These are phyloP conservation scores for Odontesthes bonariensis DNA, from an alignment of 2,113 vertebrate genomes.

Conservation along the genomic window DNA sequence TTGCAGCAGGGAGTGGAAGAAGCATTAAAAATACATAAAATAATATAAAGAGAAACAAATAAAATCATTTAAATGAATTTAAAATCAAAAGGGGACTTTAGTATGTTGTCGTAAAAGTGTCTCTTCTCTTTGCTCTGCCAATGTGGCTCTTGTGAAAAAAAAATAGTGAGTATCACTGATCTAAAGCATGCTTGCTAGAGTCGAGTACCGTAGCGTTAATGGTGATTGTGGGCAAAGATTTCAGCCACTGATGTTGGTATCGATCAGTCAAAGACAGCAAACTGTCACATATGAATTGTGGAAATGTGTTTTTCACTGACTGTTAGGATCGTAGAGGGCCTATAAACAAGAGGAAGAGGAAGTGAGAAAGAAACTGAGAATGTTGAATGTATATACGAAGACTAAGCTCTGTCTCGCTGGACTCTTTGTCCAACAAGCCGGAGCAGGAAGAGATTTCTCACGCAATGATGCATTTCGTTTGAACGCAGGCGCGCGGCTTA, in stretches of 20 bases:
- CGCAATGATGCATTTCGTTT: not conserved
- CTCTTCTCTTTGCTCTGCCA: no score
- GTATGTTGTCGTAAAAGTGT: no score
- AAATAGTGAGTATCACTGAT: no score
- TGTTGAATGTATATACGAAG: slow-evolving; percentile 1
- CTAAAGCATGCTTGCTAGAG: no score
- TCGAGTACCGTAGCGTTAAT: no score
- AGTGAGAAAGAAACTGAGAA: slow-evolving; percentile 49
- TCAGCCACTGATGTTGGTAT: no score
- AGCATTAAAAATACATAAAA: no score
- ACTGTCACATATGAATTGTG: not conserved
- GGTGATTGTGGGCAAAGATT: not conserved
- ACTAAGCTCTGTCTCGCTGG: not conserved
- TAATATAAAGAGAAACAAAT: no score
- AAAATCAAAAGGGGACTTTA: no score
- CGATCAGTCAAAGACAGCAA: not conserved
- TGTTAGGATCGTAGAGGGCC: not conserved
- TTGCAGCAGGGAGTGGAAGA: no score
- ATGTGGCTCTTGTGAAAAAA: no score
- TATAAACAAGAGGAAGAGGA: slow-evolving; percentile 42
- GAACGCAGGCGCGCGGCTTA: not conserved
- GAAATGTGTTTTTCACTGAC: slow-evolving; percentile 6
- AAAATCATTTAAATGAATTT: no score
- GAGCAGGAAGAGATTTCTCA: not conserved
- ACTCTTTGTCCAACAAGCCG: not conserved